Base-by-base conservation (phyloP, 1,140 invertebrate species). In the Reticulitermes speratus region DNA sequence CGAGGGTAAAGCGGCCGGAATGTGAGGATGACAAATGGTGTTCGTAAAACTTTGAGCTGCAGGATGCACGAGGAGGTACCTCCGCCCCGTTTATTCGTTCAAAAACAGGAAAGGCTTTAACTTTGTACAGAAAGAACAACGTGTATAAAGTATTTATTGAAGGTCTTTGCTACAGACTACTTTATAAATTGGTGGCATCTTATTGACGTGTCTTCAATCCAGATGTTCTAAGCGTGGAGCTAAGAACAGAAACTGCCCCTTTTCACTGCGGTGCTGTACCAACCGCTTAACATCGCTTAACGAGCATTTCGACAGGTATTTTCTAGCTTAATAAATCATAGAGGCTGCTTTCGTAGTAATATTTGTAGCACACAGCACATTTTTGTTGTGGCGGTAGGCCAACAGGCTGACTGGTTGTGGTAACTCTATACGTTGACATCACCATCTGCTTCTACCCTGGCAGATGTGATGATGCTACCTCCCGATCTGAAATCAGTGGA, bases 401-500 rank as follows among this genome's bases (percentile, higher is more conserved):
- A n/a, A 75, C 65, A 75, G 25, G n/a, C 65, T 30, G n/a, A 6
- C 65, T 30, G 65, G 65, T n/a, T 30, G 25, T 75, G 7, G 65
- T 75, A 75, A 75, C 16, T 75, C 65, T n/a, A 75, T 75, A 75
- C n/a, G 65, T 11, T 25, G 65, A 75, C 65, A 75, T 75, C 65
- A n/a, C 9, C 65, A 75, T 75, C 65, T 75, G 65, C 65, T 30
- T 75, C 25, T n/a, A 75, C 65, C 65, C 65, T 75, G 65, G 65
- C 65, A 75, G 65, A 75, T 75, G 65, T 30, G 65, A 75, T 75
- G 65, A 75, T n/a, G 65, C 14, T 30, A 30, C 65, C 65, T 30
- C 65, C 65, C 7, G 65, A 75, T 75, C n/a, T 75, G 8, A 75
- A 75, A 75, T 75, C 65, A 75, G 65, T 75, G 65, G 65, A 75